A percentile compares a stretch with the other conserved stretches of the same genome.
phyloP scores from a whole-genome alignment of 2,113 vertebrate species.

The Rhabdornis inornatus region DNA sequence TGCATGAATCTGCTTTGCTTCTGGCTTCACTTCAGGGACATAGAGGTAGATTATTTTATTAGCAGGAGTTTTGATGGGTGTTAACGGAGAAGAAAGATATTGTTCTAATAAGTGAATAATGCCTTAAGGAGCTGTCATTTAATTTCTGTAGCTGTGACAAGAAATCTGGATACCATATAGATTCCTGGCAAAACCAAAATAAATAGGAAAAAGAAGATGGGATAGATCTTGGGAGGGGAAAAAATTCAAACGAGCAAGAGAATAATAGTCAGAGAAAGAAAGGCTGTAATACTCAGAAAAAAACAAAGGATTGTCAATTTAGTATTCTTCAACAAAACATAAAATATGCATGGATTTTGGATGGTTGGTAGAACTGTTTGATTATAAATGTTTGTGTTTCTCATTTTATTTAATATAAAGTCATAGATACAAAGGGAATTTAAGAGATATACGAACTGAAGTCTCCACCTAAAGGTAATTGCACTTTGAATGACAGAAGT shows the following conservation, averaged over 20 bases:
- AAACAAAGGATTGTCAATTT: neutral
- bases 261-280: neutral
- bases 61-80: neutral
- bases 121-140: neutral
- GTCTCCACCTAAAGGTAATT: neutral
- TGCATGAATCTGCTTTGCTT: neutral
- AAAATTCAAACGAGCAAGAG: neutral
- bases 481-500: neutral
- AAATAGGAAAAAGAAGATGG: neutral
- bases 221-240: accelerated
- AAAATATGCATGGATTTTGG: neutral
- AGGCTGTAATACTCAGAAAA: neutral
- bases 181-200: neutral
- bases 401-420: neutral
- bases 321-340: neutral
- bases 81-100: neutral
- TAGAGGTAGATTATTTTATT: neutral
- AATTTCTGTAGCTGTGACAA: neutral
- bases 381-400: neutral
- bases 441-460: neutral
- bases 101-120: neutral
- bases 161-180: accelerated
- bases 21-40: neutral
- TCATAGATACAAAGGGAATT: neutral
- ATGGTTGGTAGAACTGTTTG: neutral